phyloP scores from a whole-genome alignment of 2,113 vertebrate genomes.

The Riparia riparia region DNA sequence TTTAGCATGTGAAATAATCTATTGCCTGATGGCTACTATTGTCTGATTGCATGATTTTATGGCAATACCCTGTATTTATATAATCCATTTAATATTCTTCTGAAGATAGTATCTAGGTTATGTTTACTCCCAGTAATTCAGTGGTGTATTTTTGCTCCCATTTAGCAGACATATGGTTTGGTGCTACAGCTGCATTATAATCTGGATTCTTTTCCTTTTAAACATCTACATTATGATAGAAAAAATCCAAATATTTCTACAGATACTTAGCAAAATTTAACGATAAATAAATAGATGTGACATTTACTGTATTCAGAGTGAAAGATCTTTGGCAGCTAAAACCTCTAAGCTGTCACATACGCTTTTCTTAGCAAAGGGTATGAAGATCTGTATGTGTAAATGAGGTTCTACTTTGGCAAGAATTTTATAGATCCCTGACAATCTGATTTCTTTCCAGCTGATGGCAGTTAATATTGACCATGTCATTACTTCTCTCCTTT shows the following conservation, averaged over 20 bases:
- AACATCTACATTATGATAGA: slow-evolving; percentile 69
- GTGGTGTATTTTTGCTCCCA: slow-evolving; percentile 46
- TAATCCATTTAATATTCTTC: slow-evolving; percentile 61
- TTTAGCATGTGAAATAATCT: slow-evolving; percentile 44
- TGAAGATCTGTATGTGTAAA: slow-evolving; percentile 82
- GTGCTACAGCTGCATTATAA: slow-evolving; percentile 72
- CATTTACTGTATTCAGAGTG: slow-evolving; percentile 84
- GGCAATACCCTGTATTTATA: slow-evolving; percentile 38
- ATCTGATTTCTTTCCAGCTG: slow-evolving; percentile 75
- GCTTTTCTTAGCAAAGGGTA: slow-evolving; percentile 82
- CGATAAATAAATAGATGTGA: slow-evolving; percentile 84
- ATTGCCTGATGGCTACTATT: slow-evolving; percentile 35
- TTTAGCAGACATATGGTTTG: slow-evolving; percentile 66
- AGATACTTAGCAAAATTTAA: slow-evolving; percentile 79
- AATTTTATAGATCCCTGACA: slow-evolving; percentile 78
- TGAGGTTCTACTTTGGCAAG: slow-evolving; percentile 82
- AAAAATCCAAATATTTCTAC: slow-evolving; percentile 78
- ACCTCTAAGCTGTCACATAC: slow-evolving; percentile 81
- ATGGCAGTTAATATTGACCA: slow-evolving; percentile 79
- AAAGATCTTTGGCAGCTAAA: slow-evolving; percentile 84
- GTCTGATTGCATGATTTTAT: slow-evolving; percentile 42
- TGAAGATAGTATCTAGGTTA: slow-evolving; percentile 50
- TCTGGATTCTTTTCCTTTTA: slow-evolving; percentile 65
- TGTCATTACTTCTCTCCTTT: slow-evolving; percentile 69
- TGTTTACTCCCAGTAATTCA: slow-evolving; percentile 57